These are phyloP conservation scores for Gonioctena quinquepunctata DNA, from an alignment of 1,140 invertebrate genomes.

Conservation along the genomic window DNA sequence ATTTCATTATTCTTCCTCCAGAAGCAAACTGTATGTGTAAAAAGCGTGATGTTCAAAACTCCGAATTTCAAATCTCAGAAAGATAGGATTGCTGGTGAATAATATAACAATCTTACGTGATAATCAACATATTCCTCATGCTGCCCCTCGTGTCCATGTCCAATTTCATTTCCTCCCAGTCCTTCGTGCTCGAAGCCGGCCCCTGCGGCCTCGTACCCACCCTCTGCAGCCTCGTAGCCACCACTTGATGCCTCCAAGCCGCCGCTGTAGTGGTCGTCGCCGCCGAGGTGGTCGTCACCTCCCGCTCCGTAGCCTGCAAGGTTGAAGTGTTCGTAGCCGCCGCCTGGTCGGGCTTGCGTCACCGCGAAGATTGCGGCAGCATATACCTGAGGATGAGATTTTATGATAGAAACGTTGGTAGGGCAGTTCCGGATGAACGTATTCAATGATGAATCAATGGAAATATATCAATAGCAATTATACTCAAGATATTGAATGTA, in stretches of 20 bases:
- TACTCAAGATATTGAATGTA: too few relatives aligned
- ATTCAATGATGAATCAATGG: too few relatives aligned
- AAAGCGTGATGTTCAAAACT: too few relatives aligned
- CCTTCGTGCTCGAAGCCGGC: neutral
- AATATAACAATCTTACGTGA: slow-evolving; percentile 32
- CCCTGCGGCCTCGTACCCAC: neutral
- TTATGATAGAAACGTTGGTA: too few relatives aligned
- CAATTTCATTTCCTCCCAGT: slow-evolving; percentile 30
- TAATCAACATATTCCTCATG: slow-evolving; percentile 39
- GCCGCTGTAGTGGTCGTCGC: neutral
- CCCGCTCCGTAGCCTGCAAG: slow-evolving; percentile 23
- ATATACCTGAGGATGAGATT: slow-evolving; percentile 35
- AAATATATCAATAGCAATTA: too few relatives aligned
- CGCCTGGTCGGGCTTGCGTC: slow-evolving; percentile 28
- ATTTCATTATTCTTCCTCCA: too few relatives aligned
- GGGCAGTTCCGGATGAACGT: too few relatives aligned
- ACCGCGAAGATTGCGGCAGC: slow-evolving; percentile 41
- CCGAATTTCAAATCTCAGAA: too few relatives aligned
- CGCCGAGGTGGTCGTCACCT: slow-evolving; percentile 3
- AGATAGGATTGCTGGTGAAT: too few relatives aligned
- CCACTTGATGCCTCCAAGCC: neutral
- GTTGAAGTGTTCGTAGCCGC: slow-evolving; percentile 35
- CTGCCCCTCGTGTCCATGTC: slow-evolving; percentile 22
- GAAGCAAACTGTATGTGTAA: too few relatives aligned
- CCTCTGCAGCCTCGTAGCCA: neutral